Evolutionary conservation across 2,797 vertebrate species (phyloP), one percentile per base, ranked within the genome.

Genomic region (Cygnus olor): DNA sequence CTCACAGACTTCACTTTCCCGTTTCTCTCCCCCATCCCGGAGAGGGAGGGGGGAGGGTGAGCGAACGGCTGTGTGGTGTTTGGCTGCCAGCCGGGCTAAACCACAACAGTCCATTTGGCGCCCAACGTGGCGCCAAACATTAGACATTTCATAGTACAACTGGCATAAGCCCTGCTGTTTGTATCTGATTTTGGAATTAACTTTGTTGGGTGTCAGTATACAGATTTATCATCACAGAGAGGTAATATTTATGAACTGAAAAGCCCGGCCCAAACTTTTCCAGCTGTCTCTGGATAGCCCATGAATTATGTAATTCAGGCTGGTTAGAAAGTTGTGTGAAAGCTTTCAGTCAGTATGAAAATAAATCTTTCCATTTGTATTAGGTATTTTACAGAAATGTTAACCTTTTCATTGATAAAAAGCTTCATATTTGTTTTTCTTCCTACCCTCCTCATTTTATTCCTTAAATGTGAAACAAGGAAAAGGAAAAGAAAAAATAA

Each of bases 141-240:
- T 34, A 81, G 44, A 57, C 2, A 22, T 28, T 60, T 60, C 51
- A 14, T 14, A 63, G 28, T 11, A 44, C 15, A 63, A 22, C 19
- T 27, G 34, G 25, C 38, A 47, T 21, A 76, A 66, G 18, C 3
- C 22, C 7, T 63, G 7, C 8, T 82, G 5, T 21, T 34, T 1
- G 0, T 42, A 21, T 21, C 36, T 0, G 0, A 1, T 61, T 74
- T 32, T 83, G 17, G 11, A 18, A 22, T 42, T 47, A 34, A 10
- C 4, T 16, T 38, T 51, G 8, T 20, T 73, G 18, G 47, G 6
- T 20, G 4, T 49, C 30, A 47, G 3, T 4, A 2, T 24, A 18
- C 4, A 45, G 8, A 42, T 51, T 11, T 51, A 0, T 20, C 1
- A 3, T 25, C 45, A 21, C 14, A 44, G 3, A 47, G 7, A 71